Conservation (phyloP, 2,113 vertebrate species). For the Daubentonia madagascariensis region DNA sequence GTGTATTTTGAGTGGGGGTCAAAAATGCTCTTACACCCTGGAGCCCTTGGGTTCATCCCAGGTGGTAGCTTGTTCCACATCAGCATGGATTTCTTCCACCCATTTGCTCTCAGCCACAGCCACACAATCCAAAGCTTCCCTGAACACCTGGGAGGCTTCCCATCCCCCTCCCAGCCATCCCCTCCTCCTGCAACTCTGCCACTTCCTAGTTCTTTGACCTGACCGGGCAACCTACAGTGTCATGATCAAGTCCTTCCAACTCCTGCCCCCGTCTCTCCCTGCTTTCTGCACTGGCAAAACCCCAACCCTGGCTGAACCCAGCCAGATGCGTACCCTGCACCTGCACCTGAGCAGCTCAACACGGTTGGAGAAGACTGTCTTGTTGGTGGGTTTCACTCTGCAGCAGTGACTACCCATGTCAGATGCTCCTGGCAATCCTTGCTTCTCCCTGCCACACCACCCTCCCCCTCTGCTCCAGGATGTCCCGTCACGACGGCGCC, state of each 20-base stretch:
- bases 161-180: not conserved
- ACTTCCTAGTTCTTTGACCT: not conserved
- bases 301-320: not conserved
- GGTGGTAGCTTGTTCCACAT: not conserved
- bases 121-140: not conserved
- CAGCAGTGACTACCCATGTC: not conserved
- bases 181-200: not conserved
- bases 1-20: not conserved
- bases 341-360: not conserved
- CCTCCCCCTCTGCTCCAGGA: not conserved
- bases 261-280: not conserved
- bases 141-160: not conserved
- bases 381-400: not conserved
- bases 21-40: not conserved
- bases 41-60: not conserved
- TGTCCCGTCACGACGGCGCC: not conserved
- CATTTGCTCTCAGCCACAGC: not conserved
- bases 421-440: not conserved
- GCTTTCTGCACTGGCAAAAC: not conserved
- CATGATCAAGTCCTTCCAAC: not conserved
- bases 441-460: not conserved
- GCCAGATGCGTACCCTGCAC: not conserved
- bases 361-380: not conserved
- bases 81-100: not conserved
- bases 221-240: not conserved